phyloP scores from a whole-genome alignment of 2,797 vertebrate genomes.

The Rhabdophis nuchalis region DNA sequence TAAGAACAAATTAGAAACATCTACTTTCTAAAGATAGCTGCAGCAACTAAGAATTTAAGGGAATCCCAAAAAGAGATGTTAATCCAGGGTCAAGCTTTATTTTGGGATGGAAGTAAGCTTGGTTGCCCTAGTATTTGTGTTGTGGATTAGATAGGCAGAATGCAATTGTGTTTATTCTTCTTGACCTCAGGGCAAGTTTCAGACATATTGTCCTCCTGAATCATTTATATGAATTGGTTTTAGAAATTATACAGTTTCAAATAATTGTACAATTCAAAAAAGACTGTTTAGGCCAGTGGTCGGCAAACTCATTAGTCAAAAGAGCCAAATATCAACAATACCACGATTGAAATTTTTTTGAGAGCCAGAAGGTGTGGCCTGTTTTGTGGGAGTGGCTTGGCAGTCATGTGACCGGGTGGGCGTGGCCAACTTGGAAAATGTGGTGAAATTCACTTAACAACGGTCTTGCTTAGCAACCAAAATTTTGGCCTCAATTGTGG shows the following conservation, averaged over 20 bases:
- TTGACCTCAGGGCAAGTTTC: neutral
- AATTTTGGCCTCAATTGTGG: too few relatives aligned
- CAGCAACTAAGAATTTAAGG: neutral
- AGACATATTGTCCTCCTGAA: neutral
- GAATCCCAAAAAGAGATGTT: neutral
- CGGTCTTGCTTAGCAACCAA: too few relatives aligned
- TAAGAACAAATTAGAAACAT: neutral
- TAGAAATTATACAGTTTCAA: neutral
- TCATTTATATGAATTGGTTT: neutral
- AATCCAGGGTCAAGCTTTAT: neutral
- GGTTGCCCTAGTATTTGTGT: neutral
- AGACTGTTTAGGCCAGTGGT: neutral
- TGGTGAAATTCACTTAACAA: too few relatives aligned
- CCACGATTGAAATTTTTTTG: too few relatives aligned
- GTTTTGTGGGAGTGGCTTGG: too few relatives aligned
- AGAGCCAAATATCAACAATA: too few relatives aligned
- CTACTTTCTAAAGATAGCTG: neutral
- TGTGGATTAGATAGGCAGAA: neutral
- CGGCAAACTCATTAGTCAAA: too few relatives aligned
- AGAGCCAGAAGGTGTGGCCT: too few relatives aligned
- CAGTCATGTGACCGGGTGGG: too few relatives aligned
- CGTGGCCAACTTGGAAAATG: too few relatives aligned
- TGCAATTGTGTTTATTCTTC: neutral
- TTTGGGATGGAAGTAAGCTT: neutral
- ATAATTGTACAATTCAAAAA: neutral